Evolutionary conservation across 1,140 invertebrate genomes (phyloP), one percentile per base, ranked within the genome.

Genomic region (Thalassaphorura encarpata): DNA sequence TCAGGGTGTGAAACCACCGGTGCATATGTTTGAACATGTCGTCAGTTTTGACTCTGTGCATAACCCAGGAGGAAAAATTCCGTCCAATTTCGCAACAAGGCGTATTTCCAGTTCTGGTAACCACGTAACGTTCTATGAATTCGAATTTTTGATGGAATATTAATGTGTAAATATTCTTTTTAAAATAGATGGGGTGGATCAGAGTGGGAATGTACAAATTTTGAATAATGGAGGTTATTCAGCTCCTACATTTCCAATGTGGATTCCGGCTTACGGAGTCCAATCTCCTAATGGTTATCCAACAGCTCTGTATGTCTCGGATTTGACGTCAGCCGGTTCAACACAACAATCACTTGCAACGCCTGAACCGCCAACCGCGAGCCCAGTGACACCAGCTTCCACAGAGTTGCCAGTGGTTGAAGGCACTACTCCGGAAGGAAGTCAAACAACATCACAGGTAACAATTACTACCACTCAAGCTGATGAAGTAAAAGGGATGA

Each of bases 1-100:
- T 57, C 71, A 73, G 55, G 71, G 71, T 24, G 66, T 71, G 21
- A 56, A 70, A 29, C 71, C 71, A 16, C 71, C 71, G 13, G 68
- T 73, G 3, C 68, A 70, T 52, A 70, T 73, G 4, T 71, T 69
- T 60, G 64, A 71, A 48, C 65, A 58, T n/a, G 31, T 26, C 23
- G 3, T 33, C 13, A 24, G 23, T 13, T 47, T 40, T 8, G 52
- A 19, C 18, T 50, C 33, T n/a, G 11, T 11, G 33, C 33, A 36
- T 11, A n/a, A 36, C 11, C 33, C 33, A 11, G 33, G 11, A 11
- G 33, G 11, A n/a, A 36, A n/a, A 11, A 11, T 11, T 11, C 33
- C n/a, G 33, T 36, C 33, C 11, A 36, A 11, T 36, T n/a, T 11
- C 11, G n/a, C n/a, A n/a, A n/a, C 33, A 11, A 36, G n/a, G 11